Evolutionary conservation across 2,888 invertebrate species (phyloP), one percentile per base, ranked within the genome.

Genomic region (Andrena hattorfiana): DNA sequence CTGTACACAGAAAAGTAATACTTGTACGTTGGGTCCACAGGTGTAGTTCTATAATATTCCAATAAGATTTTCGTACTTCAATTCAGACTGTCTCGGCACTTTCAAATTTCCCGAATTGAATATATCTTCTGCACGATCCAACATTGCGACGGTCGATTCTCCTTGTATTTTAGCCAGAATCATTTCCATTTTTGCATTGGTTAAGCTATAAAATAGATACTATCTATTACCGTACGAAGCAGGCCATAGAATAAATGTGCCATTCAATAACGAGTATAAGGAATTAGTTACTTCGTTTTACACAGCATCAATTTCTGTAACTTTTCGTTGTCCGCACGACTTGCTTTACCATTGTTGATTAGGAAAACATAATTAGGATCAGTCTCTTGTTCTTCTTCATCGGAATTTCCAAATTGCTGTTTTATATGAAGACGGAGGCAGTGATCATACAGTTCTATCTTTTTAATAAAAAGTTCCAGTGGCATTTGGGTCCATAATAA

Each of bases 401-500:
- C 63, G 1, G 28, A 66, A 67, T 76, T 74, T 70, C 85, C 90
- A 69, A 93, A 92, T 54, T 92, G 88, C 30, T 86, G 89, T 81
- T 91, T 93, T 63, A 92, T 89, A 42, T 92, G 88, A 54, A 89
- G 77, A 49, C 85, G 85, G 13, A 94, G 81, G 77, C 92, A 93
- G 68, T 91, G 90, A 62, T 87, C 89, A 48, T 93, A 92, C 13
- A 92, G 86, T 77, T 93, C 91, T 60, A 93, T 85, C 75, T 93
- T 92, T 77, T 92, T 93, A 32, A 90, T 85, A 54, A 92, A 93
- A 13, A 88, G 78, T 64, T 94, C 91, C 13, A 93, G 75, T 42
- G 93, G 93, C 86, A 94, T 87, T 85, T 94, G 93, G 2, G 91
- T 91, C 93, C 93, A 94, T 2, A 91, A 75, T n/a, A 91, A 83